Evolutionary conservation across 2,888 invertebrate species (phyloP), one percentile per base, ranked within the genome.

Genomic region (Meloe dianella): DNA sequence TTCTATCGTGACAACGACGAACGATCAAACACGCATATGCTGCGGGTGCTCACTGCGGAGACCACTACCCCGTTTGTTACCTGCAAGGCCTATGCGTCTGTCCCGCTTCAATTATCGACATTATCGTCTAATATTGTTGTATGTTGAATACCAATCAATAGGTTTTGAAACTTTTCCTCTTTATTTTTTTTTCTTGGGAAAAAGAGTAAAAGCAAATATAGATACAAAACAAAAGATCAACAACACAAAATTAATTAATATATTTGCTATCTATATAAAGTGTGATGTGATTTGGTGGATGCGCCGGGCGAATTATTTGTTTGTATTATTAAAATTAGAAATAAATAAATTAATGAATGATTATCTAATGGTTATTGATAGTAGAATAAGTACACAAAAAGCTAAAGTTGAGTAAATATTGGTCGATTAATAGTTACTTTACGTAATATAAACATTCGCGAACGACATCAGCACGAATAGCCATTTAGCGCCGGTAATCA

Each of bases 1-100:
- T 71, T 73, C 75, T 77, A 70, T 77, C 78, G 77, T 78, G 77
- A 75, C 75, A 74, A 66, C 68, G 66, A 71, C 67, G 71, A 73
- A 69, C 69, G 72, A 65, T 69, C 68, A 70, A 75, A 75, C 78
- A 78, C 77, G 76, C 78, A 76, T 74, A 73, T 63, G 71, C 70
- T 73, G 73, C 75, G 74, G 73, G 65, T 69, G 71, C 71, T 70
- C 71, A 72, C 72, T 74, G 74, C 73, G 73, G 73, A 75, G 64
- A 41, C 60, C 56, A 62, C 65, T 63, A 61, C 51, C 51, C 24
- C 4, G 51, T 51, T 24, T 51, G 51, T 24, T 51, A 51, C 65
- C 63, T 70, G 69, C 71, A 69, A 67, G 63, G 47, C 35, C 57
- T 62, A 12, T 51, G 10, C 51, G 24, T 59, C 29, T 29, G 51